Base-by-base conservation (phyloP, 2,888 invertebrate species). In the Athalia cordata region DNA sequence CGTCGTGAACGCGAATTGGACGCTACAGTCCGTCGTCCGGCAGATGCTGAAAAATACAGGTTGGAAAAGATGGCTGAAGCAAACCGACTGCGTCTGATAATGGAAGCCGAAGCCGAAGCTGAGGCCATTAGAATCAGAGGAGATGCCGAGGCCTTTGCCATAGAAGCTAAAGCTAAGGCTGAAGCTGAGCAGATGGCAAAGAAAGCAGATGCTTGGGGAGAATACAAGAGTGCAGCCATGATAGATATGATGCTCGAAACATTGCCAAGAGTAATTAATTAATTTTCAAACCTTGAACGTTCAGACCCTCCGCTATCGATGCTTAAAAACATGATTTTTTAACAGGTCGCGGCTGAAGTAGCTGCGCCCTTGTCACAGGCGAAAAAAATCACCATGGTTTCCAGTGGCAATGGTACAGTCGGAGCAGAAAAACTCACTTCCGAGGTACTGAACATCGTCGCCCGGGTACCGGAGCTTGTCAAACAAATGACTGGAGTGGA, bases 131-230 rank as follows among this genome's bases (percentile, higher is more conserved):
- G 93, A 87, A 94, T 98, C 80, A 95, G 95, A 81, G 97, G 97
- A 64, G 96, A 96, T 92, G 97, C 96, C 82, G 98, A 95, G 91
- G 98, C 99, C 0, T 98, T 93, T 90, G 97, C 99, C 45, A 96
- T 99, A 87, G 95, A 96, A 85, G 98, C 97, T 0, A 98, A 97
- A 91, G 99, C 98, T 0, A 96, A 94, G 83, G 99, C 99, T 2
- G 99, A 99, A 88, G 98, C 98, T 0, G 98, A 97, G 90, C 98
- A 98, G 91, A 98, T 99, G 97, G 94, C 96, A 0, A 97, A 97
- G 91, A 99, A 99, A 88, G 99, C 98, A 0, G 98, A 98, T 85
- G 99, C 99, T 13, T 99, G 96, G 95, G 96, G 96, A 88, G 98
- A 98, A 87, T 99, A 99, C 90, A 96, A 98, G 83, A 97, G 96